A percentile compares a stretch with the other conserved stretches of the same genome.
Evolutionary conservation across 2,113 vertebrate genomes (phyloP).

Genomic region (Camelus dromedarius): DNA sequence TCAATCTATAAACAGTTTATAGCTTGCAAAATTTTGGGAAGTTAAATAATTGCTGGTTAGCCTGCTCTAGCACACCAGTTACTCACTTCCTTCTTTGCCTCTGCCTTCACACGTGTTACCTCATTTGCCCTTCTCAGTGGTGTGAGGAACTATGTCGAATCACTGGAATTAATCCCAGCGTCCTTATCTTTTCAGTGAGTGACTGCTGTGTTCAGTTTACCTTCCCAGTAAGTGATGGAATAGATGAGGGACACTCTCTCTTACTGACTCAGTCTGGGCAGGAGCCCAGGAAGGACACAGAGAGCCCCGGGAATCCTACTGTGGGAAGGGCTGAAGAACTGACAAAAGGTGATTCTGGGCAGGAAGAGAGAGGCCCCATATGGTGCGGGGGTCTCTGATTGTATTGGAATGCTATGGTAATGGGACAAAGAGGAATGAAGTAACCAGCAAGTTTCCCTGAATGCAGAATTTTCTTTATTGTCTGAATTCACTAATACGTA

Average conservation of each 20-base stretch:
- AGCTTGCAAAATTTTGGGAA: background rate
- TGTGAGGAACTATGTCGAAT: too few relatives aligned
- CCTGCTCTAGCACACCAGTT: background rate
- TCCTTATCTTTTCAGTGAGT: background rate
- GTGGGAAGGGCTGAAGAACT: background rate
- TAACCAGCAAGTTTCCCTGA: background rate
- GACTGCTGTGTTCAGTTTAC: background rate
- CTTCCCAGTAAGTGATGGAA: background rate
- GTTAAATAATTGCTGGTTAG: background rate
- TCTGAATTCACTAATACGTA: background rate
- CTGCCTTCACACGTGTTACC: background rate
- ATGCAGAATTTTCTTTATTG: background rate
- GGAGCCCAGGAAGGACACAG: background rate
- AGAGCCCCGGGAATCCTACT: background rate
- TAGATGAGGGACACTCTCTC: background rate
- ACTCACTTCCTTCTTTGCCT: too few relatives aligned
- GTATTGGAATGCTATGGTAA: background rate
- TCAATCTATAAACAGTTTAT: background rate
- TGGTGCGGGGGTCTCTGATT: background rate
- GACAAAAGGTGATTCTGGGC: background rate
- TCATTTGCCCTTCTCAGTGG: background rate
- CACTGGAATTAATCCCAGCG: too few relatives aligned
- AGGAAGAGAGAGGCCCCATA: background rate
- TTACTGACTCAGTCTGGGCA: background rate
- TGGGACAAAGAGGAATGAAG: too few relatives aligned